These are phyloP conservation scores for Andrena haemorrhoa DNA, from an alignment of 2,888 invertebrate genomes.

Conservation along the genomic window DNA sequence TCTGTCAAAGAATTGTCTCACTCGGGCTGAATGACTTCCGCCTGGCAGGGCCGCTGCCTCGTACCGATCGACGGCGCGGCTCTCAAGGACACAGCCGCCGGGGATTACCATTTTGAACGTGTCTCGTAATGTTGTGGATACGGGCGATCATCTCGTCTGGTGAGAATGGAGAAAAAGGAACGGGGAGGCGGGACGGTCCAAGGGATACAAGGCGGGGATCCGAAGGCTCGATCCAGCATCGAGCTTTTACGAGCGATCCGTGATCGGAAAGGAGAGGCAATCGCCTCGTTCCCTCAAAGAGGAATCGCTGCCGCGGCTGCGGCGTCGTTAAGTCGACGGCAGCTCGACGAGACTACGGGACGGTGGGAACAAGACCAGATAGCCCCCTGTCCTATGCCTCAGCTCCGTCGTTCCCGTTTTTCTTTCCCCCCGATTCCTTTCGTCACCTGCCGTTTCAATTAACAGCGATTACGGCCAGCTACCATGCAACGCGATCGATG, in stretches of 20 bases:
- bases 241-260: conserved; percentile 74
- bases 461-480: conserved; percentile 76
- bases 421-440: conserved; percentile 4
- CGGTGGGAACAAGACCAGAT: conserved; percentile 71
- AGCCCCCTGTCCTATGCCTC: conserved; percentile 35
- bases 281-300: conserved; percentile 68
- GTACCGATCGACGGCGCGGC: conserved; percentile 19
- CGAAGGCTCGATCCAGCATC: conserved; percentile 67
- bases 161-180: conserved; percentile 60
- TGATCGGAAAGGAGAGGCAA: conserved; percentile 71
- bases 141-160: conserved; percentile 52
- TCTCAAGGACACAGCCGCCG: conserved; percentile 61
- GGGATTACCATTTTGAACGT: conserved; percentile 71
- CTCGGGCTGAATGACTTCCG: conserved; percentile 68
- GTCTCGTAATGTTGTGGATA: conserved; percentile 64
- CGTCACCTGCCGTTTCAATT: conserved; percentile 76
- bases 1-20: conserved; percentile 71
- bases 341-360: conserved; percentile 62
- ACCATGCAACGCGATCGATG: too few species aligned
- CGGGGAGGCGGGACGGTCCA: conserved; percentile 16
- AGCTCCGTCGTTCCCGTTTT: conserved; percentile 13
- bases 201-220: conserved; percentile 49
- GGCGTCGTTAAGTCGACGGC: conserved; percentile 74
- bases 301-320: conserved; percentile 62
- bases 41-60: conserved; percentile 48